Evolutionary conservation across 2,797 vertebrate genomes (phyloP).

Genomic region (Mastacembelus armatus): DNA sequence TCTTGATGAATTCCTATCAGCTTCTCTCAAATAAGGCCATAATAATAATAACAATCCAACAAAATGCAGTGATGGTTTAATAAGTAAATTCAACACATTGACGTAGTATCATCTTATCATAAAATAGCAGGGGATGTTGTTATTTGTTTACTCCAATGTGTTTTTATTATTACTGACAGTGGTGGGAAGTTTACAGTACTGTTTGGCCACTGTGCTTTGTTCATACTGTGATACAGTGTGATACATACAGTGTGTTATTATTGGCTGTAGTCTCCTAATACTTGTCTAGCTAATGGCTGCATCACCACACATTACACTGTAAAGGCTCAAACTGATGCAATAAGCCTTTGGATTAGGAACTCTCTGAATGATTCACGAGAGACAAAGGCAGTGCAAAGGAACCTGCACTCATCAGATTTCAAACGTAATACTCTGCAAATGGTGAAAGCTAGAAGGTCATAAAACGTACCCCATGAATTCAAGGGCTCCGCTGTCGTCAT

Average conservation of each 20-base stretch:
- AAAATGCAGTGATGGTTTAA: not conserved
- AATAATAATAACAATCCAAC: not conserved
- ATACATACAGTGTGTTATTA: slow-evolving; percentile 13
- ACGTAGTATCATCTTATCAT: not conserved
- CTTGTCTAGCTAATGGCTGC: slow-evolving; percentile 24
- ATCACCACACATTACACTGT: slow-evolving; percentile 14
- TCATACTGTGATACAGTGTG: too few relatives aligned
- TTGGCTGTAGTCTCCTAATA: not conserved
- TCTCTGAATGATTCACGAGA: slow-evolving; percentile 5
- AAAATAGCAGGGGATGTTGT: not conserved
- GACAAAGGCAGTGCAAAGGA: not conserved
- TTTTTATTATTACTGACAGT: too few relatives aligned
- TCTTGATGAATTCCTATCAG: too few relatives aligned
- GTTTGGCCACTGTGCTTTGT: too few relatives aligned
- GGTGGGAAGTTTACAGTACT: too few relatives aligned
- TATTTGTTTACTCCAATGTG: too few relatives aligned
- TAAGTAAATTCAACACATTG: not conserved
- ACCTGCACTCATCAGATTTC: not conserved
- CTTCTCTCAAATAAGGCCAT: not conserved
- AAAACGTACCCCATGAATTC: slow-evolving; percentile 27
- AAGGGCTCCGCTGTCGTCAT: not conserved
- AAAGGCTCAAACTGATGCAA: slow-evolving; percentile 26
- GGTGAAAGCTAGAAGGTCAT: not conserved
- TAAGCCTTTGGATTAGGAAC: slow-evolving; percentile 26
- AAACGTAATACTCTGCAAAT: slow-evolving; percentile 1